Evolutionary conservation across 2,113 vertebrate genomes (phyloP).

Genomic region (Sinocyclocheilus grahami): DNA sequence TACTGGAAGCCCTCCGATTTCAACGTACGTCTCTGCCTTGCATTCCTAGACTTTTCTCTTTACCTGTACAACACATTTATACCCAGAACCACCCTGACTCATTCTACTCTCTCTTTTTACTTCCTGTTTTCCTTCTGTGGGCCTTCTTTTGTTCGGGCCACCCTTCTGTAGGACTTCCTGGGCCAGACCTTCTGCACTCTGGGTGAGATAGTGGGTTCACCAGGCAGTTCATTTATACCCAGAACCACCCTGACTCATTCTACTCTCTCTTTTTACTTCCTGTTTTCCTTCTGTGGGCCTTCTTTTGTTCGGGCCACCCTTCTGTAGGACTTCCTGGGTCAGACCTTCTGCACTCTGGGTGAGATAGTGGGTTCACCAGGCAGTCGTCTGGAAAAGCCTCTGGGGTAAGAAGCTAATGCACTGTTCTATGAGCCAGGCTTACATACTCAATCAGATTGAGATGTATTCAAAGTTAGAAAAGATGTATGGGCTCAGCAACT

Average conservation of each 20-base stretch:
- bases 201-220: slow-evolving; percentile 93
- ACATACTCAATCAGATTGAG: slow-evolving; percentile 8
- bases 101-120: slow-evolving; percentile 57
- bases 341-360: slow-evolving; percentile 92
- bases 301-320: slow-evolving; percentile 47
- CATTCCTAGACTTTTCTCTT: slow-evolving; percentile 64
- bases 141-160: slow-evolving; percentile 47
- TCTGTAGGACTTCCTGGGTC: slow-evolving; percentile 91
- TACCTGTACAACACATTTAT: slow-evolving; percentile 65
- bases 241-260: slow-evolving; percentile 57
- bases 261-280: slow-evolving; percentile 59
- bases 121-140: slow-evolving; percentile 44
- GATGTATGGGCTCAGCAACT: neutral
- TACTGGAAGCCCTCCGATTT: slow-evolving; percentile 79
- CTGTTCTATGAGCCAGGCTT: slow-evolving; percentile 28
- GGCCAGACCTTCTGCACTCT: slow-evolving; percentile 92
- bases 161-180: slow-evolving; percentile 86
- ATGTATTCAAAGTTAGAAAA: neutral
- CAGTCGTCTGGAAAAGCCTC: slow-evolving; percentile 89
- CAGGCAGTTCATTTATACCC: slow-evolving; percentile 77
- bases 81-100: slow-evolving; percentile 59
- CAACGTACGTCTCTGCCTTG: slow-evolving; percentile 80
- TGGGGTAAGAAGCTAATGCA: slow-evolving; percentile 80
- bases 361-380: slow-evolving; percentile 93
- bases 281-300: slow-evolving; percentile 36